A percentile compares a stretch with the other conserved stretches of the same genome.
Evolutionary conservation across 2,113 vertebrate genomes (phyloP).

Genomic region (Acanthochromis polyacanthus): DNA sequence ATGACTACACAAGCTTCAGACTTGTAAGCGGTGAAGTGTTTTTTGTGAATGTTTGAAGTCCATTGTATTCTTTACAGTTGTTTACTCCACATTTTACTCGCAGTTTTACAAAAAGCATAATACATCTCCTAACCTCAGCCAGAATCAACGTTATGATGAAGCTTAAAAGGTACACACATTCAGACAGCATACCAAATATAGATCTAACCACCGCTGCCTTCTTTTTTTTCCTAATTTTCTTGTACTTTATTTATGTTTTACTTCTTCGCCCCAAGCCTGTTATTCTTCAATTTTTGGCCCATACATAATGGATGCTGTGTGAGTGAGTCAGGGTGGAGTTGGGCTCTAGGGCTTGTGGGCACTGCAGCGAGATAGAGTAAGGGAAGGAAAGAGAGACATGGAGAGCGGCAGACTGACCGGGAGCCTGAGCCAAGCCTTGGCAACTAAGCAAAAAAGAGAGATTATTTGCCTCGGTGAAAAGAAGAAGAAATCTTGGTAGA

Average conservation of each 20-base stretch:
- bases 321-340: conserved; percentile 75
- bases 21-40: neutral
- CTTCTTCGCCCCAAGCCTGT: conserved; percentile 70
- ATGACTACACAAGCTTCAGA: neutral
- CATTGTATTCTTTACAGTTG: neutral
- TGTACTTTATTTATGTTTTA: conserved; percentile 75
- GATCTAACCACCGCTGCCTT: conserved; percentile 39
- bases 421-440: conserved; percentile 74
- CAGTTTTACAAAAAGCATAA: neutral
- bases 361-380: conserved; percentile 63
- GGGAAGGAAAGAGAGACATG: conserved; percentile 52
- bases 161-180: conserved; percentile 14
- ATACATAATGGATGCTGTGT: conserved; percentile 84
- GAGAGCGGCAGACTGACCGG: conserved; percentile 63
- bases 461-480: conserved; percentile 65
- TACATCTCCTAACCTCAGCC: neutral
- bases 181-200: conserved; percentile 48
- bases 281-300: conserved; percentile 78
- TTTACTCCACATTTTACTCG: neutral
- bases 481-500: conserved; percentile 50
- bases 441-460: conserved; percentile 67
- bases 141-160: conserved; percentile 26
- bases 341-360: conserved; percentile 69
- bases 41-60: neutral
- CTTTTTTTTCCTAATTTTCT: conserved; percentile 49